These are phyloP conservation scores for Rhysida immarginata DNA, from an alignment of 1,140 invertebrate genomes.

Conservation along the genomic window DNA sequence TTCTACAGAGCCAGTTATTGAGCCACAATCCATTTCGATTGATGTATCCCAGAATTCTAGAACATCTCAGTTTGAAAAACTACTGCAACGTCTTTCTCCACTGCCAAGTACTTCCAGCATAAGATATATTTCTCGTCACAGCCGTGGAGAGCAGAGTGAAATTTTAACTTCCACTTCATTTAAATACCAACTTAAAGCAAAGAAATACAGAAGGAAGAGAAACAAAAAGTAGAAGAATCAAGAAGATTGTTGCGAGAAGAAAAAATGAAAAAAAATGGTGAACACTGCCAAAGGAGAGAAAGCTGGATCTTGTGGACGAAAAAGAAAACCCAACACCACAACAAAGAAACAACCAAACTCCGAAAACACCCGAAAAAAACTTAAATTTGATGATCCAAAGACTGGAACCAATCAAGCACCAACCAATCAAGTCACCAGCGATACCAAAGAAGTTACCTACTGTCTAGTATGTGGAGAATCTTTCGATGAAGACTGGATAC, in stretches of 20 bases:
- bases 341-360: not conserved
- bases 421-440: not conserved
- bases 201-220: not conserved
- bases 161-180: not conserved
- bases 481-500: not conserved
- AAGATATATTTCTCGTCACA: not conserved
- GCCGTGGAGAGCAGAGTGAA: not conserved
- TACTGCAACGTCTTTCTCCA: not conserved
- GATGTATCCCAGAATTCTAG: not conserved
- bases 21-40: not conserved
- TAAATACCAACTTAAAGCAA: not conserved
- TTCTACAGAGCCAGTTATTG: not conserved
- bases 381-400: not conserved
- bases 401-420: not conserved
- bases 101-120: not conserved
- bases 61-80: not conserved
- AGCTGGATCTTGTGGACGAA: not conserved
- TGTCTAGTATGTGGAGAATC: not conserved
- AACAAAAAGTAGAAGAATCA: not conserved
- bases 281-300: not conserved
- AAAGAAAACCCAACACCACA: not conserved
- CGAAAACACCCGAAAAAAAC: not conserved
- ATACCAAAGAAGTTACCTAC: not conserved
- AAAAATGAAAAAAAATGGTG: not conserved
- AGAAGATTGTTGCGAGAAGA: not conserved